These are phyloP conservation scores for Aplysia californica DNA, from an alignment of 1,140 invertebrate species.

Conservation along the genomic window DNA sequence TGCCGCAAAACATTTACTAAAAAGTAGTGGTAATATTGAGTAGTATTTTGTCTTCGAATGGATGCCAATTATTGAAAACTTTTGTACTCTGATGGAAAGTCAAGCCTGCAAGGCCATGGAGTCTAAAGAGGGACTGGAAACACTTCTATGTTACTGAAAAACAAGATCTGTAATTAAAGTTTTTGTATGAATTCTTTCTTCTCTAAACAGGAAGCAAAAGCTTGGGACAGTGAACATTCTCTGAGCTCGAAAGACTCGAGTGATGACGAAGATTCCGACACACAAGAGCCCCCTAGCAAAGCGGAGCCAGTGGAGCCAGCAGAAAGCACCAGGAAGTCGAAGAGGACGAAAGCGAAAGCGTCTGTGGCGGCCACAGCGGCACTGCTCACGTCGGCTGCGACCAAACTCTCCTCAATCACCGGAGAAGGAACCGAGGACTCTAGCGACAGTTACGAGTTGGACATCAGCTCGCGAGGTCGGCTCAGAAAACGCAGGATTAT, in stretches of 20 bases:
- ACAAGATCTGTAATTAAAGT: no score
- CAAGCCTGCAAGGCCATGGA: no score
- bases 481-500: slow-evolving; percentile 60
- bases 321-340: background rate
- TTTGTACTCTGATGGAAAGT: no score
- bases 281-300: slow-evolving; percentile 27
- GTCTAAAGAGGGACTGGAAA: no score
- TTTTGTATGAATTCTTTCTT: slow-evolving; percentile 2
- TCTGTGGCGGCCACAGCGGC: background rate
- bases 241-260: slow-evolving; percentile 30
- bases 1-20: no score
- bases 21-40: no score
- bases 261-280: slow-evolving; percentile 24
- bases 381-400: slow-evolving; percentile 8
- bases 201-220: slow-evolving; percentile 10
- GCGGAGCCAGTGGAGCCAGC: no score
- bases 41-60: no score
- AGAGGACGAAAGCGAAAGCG: background rate
- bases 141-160: no score
- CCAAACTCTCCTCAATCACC: slow-evolving; percentile 3
- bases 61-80: no score
- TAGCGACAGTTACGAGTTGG: slow-evolving; percentile 35
- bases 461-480: slow-evolving; percentile 57
- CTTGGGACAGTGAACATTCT: slow-evolving; percentile 31
- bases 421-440: slow-evolving; percentile 19